Conservation (phyloP, 2,797 vertebrate genomes). For the Dendrocincla fuliginosa region DNA sequence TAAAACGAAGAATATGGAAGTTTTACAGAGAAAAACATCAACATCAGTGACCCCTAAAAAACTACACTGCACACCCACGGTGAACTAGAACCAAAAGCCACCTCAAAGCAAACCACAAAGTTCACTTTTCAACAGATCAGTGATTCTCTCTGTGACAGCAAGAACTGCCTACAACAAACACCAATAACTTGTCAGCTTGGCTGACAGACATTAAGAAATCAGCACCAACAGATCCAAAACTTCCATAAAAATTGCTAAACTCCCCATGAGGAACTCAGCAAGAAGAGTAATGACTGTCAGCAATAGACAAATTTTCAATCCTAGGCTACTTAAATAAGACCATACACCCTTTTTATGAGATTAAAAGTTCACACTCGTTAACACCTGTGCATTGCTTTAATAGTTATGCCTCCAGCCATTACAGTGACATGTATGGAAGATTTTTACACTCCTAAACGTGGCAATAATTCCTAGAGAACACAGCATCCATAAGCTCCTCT, state of each 20-base stretch:
- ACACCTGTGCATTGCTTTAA: accelerated
- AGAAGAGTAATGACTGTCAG: background rate
- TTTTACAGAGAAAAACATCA: background rate
- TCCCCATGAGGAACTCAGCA: background rate
- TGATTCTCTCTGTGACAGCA: background rate
- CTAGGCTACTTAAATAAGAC: background rate
- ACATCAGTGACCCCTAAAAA: background rate
- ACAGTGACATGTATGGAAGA: background rate
- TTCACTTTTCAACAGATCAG: background rate
- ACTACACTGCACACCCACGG: background rate
- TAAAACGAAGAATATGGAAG: background rate
- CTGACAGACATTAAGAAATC: background rate
- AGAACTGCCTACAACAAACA: background rate
- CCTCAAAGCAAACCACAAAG: background rate
- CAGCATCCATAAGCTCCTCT: background rate
- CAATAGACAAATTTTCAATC: background rate
- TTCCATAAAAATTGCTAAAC: background rate
- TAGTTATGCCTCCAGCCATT: background rate
- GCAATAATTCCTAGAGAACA: background rate
- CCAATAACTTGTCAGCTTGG: background rate
- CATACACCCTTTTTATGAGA: background rate
- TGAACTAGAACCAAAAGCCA: background rate
- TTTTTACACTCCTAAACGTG: background rate
- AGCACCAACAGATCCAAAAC: background rate
- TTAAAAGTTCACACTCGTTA: background rate